These are phyloP conservation scores for Buphagus erythrorhynchus DNA, from an alignment of 2,797 vertebrate species.

Conservation along the genomic window DNA sequence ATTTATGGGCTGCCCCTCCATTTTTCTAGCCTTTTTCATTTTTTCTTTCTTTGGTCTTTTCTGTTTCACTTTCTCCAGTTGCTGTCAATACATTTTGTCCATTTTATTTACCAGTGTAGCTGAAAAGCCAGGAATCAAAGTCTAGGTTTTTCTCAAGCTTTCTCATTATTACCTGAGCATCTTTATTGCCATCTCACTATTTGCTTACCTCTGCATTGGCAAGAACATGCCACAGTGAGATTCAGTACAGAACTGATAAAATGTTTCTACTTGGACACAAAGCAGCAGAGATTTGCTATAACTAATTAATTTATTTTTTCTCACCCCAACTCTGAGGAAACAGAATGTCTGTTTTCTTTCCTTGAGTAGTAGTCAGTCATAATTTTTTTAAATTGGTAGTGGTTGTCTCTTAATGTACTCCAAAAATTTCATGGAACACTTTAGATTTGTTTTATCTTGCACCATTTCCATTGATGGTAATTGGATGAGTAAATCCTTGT, in stretches of 20 bases:
- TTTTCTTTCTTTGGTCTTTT: not conserved
- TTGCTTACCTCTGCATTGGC: not conserved
- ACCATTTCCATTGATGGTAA: not conserved
- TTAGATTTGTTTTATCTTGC: not conserved
- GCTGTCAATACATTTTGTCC: not conserved
- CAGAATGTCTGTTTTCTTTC: not conserved
- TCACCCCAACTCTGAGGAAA: not conserved
- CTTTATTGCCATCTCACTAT: not conserved
- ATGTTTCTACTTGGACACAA: not conserved
- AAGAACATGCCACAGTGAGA: not conserved
- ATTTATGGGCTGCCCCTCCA: not conserved
- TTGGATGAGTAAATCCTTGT: not conserved
- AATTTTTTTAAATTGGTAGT: not conserved
- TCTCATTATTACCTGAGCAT: not conserved
- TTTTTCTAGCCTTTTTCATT: not conserved
- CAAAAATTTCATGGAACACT: not conserved
- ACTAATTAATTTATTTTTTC: not conserved
- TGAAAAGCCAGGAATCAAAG: not conserved
- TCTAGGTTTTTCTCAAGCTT: not conserved
- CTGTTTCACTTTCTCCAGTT: not conserved
- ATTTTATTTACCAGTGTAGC: not conserved
- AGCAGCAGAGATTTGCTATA: not conserved
- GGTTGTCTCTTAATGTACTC: not conserved
- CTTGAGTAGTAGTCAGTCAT: not conserved
- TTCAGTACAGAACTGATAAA: not conserved